Base-by-base conservation (phyloP, 1,140 invertebrate genomes). In the Oreohelix idahoensis region DNA sequence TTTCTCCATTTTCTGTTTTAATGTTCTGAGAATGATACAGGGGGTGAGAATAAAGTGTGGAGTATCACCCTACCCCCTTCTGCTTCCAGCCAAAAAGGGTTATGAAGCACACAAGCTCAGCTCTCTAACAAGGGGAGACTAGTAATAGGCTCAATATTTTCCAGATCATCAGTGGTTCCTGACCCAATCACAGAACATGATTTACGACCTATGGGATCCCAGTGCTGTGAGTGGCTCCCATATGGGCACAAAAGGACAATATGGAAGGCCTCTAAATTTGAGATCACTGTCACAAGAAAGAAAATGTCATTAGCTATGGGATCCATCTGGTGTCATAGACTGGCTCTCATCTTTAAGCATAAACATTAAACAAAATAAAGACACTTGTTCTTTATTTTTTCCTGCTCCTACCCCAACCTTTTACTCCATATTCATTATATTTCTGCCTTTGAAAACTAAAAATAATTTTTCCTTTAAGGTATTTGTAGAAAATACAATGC, bases 61-160 rank as follows among this genome's bases (percentile, higher is more conserved):
- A n/a, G n/a, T n/a, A n/a, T n/a, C n/a, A n/a, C 23, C 53, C 53
- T n/a, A 23, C 5, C 29, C n/a, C 29, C 5, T 66, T 66, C n/a
- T 66, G 17, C 11, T 0, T 29, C n/a, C 63, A 66, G 63, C n/a
- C 2, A 11, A 32, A 35, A 29, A 66, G 1, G 17, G 10, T 66
- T 29, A 66, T 32, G 63, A 66, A 32, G 20, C 53, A 15, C 15
- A 58, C 80, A 75, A 82, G 70, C 80, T 70, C 35, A 42, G 74
- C 74, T n/a, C 23, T 66, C 10, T 45, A 4, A 42, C 36, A n/a
- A 42, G 45, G 74, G 74, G 45, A 17, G 74, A 75, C 38, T 42
- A 29, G 26, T 70, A 76, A 79, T 42, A 63, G 66, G 66, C 45
- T 20, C 76, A 84, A 84, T 84, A 79, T 84, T 84, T 42, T 36